These are phyloP conservation scores for Botia kubotai DNA, from an alignment of 2,797 vertebrate genomes.

Conservation along the genomic window DNA sequence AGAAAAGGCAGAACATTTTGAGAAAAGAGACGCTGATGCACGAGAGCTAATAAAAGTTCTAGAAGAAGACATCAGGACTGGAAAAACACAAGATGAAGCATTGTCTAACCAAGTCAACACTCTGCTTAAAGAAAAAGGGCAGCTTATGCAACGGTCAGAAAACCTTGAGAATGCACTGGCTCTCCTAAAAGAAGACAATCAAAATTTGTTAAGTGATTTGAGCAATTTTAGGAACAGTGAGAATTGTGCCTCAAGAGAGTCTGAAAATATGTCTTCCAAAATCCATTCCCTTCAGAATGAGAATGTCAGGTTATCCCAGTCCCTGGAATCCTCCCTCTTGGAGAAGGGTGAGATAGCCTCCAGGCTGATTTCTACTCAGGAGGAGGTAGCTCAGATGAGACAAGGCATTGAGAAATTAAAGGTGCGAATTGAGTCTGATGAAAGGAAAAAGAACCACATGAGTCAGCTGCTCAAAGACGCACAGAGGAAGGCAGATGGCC, in stretches of 20 bases:
- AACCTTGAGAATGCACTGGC: conserved; percentile 70
- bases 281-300: conserved; percentile 78
- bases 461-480: conserved; percentile 82
- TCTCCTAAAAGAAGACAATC: conserved; percentile 69
- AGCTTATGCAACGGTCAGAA: conserved; percentile 74
- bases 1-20: conserved; percentile 76
- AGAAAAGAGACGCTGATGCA: conserved; percentile 74
- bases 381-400: conserved; percentile 84
- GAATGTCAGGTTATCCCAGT: conserved; percentile 76
- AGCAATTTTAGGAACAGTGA: conserved; percentile 77
- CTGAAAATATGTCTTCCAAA: conserved; percentile 77
- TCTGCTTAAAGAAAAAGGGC: conserved; percentile 73
- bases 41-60: conserved; percentile 75
- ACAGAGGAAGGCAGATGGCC: conserved; percentile 79
- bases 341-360: conserved; percentile 87
- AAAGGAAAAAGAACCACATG: conserved; percentile 82
- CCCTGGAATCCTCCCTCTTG: conserved; percentile 82
- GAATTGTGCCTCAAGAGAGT: conserved; percentile 70
- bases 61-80: conserved; percentile 78
- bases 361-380: conserved; percentile 84
- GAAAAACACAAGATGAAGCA: conserved; percentile 71
- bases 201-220: conserved; percentile 74
- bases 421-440: conserved; percentile 89
- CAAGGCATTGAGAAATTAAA: conserved; percentile 89
- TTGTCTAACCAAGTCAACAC: conserved; percentile 68